Percentiles rank a stretch among this genome's conserved stretches.
Conservation (phyloP, 1,140 invertebrate species). For the Drosophila nikananu region DNA sequence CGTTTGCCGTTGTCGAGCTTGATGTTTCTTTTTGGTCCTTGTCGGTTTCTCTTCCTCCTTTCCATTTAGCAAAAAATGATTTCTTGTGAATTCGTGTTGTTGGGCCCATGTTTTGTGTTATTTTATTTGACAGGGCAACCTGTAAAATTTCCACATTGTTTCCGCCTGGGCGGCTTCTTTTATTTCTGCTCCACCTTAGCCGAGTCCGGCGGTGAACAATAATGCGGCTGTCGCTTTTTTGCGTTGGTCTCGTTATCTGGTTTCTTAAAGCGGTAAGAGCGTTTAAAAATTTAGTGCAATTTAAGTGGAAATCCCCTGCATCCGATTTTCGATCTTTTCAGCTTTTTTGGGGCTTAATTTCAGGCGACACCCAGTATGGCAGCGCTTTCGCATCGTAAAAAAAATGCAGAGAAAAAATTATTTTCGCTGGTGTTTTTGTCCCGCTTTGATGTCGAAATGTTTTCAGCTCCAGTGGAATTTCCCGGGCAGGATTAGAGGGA, state of each 20-base stretch:
- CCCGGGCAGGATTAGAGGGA: conserved; percentile 47
- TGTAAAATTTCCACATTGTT: conserved; percentile 75
- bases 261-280: conserved; percentile 20
- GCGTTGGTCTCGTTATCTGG: conserved; percentile 31
- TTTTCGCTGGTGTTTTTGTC: conserved; percentile 20
- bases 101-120: conserved; percentile 62
- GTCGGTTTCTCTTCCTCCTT: conserved; percentile 19
- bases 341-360: conserved; percentile 33
- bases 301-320: conserved; percentile 19
- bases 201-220: conserved; percentile 21
- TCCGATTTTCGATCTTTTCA: conserved; percentile 7
- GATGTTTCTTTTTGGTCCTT: conserved; percentile 57
- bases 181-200: conserved; percentile 44
- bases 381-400: conserved; percentile 40
- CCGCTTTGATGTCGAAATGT: conserved; percentile 72
- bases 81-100: conserved; percentile 51
- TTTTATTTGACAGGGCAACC: conserved; percentile 70
- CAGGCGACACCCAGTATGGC: conserved; percentile 13
- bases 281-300: conserved; percentile 8
- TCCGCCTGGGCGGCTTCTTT: conserved; percentile 66
- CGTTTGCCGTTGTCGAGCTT: conserved; percentile 59
- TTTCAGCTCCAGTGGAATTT: conserved; percentile 39
- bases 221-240: conserved; percentile 26
- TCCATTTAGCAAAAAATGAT: conserved; percentile 41
- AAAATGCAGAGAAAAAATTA: conserved; percentile 12